phyloP scores from a whole-genome alignment of 2,888 invertebrate species.

The Papilio demoleus region DNA sequence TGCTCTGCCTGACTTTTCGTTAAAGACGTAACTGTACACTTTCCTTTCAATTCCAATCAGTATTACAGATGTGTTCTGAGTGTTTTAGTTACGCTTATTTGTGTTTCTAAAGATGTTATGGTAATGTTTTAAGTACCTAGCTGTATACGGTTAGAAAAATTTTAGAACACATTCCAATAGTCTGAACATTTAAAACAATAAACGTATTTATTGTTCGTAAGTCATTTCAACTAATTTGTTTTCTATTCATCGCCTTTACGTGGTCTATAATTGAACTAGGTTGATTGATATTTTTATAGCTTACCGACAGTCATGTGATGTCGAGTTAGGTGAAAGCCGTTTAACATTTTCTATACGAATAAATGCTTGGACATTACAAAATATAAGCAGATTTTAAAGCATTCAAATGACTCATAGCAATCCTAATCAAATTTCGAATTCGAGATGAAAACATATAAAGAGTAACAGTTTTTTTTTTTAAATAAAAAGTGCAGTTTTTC shows the following conservation, averaged over 20 bases:
- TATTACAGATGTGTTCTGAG: conserved; percentile 17
- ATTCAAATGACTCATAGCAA: background rate
- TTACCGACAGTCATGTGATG: background rate
- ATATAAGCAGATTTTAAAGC: background rate
- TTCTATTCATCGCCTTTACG: conserved; percentile 10
- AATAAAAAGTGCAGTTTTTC: conserved; percentile 17
- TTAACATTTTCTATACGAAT: background rate
- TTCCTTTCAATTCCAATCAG: conserved; percentile 10
- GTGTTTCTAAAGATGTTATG: background rate
- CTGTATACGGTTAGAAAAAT: background rate
- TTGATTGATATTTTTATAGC: conserved; percentile 23
- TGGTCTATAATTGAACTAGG: conserved; percentile 5
- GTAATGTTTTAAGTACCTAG: background rate
- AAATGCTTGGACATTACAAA: background rate
- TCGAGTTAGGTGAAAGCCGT: conserved; percentile 5
- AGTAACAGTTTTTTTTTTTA: background rate
- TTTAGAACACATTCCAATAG: background rate
- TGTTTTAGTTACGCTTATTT: background rate
- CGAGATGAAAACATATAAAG: background rate
- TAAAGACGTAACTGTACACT: conserved; percentile 2
- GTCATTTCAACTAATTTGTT: background rate
- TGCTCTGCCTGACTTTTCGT: conserved; percentile 48
- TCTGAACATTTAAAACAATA: background rate
- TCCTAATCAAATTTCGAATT: background rate
- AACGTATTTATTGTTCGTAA: conserved; percentile 10